Percentiles rank a stretch among this genome's conserved stretches.
Conservation (phyloP, 2,888 invertebrate species). For the Trichogramma evanescens region DNA sequence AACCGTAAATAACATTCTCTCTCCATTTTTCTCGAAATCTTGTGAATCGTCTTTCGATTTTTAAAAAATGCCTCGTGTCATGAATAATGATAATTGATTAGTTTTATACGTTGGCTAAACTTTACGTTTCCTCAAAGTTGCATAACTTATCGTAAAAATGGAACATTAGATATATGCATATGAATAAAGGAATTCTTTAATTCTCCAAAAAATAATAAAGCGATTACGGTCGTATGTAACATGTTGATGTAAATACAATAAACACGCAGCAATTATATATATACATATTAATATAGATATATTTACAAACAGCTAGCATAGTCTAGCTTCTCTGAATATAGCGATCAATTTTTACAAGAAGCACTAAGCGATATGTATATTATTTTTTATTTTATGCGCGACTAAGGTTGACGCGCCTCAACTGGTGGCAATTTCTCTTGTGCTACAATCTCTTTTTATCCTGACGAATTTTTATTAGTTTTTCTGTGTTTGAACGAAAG, state of each 20-base stretch:
- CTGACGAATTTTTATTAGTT: conserved; percentile 5
- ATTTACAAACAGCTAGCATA: conserved; percentile 22
- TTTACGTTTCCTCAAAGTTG: conserved; percentile 23
- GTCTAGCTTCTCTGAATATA: conserved; percentile 22
- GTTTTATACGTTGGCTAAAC: conserved; percentile 18
- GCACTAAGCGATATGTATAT: conserved; percentile 23
- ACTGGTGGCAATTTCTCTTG: conserved; percentile 23
- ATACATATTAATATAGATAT: conserved; percentile 20
- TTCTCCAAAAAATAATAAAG: conserved; percentile 11
- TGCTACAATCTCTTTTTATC: conserved; percentile 19
- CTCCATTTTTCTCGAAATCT: conserved; percentile 9
- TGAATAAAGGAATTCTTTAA: conserved; percentile 3
- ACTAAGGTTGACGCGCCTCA: conserved; percentile 16
- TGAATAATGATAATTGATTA: conserved; percentile 11
- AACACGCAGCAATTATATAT: conserved; percentile 21
- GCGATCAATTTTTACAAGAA: conserved; percentile 21
- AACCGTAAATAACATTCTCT: background rate
- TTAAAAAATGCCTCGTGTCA: conserved; percentile 5
- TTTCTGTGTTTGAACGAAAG: conserved; percentile 8
- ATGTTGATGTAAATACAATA: conserved; percentile 22
- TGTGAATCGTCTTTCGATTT: conserved; percentile 22
- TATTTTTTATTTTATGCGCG: conserved; percentile 20
- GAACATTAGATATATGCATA: too few species aligned
- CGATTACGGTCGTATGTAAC: conserved; percentile 21
- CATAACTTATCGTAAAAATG: conserved; percentile 20